Percentiles rank a stretch among this genome's conserved stretches.
Evolutionary conservation across 2,797 vertebrate species (phyloP).

Genomic region (Setipinna tenuifilis): DNA sequence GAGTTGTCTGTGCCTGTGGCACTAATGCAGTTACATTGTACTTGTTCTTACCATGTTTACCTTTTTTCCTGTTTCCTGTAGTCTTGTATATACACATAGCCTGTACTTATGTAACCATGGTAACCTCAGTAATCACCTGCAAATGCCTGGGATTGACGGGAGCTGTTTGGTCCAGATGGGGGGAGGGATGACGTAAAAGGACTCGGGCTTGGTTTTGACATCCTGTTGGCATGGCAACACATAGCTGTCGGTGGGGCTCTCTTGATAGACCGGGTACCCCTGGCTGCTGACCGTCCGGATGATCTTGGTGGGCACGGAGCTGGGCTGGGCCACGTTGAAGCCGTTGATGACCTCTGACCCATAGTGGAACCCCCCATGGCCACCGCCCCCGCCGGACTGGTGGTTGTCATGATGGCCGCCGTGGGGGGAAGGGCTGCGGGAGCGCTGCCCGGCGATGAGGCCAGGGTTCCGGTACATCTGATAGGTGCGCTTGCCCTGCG

Average conservation of each 20-base stretch:
- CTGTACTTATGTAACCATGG: not conserved
- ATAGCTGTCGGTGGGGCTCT: conserved; percentile 86
- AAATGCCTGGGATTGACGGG: conserved; percentile 81
- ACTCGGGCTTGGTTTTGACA: conserved; percentile 85
- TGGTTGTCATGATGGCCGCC: conserved; percentile 77
- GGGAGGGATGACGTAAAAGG: conserved; percentile 88
- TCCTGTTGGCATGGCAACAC: conserved; percentile 87
- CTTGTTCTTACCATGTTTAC: too few relatives aligned
- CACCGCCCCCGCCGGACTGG: conserved; percentile 1
- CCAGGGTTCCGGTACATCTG: conserved; percentile 86
- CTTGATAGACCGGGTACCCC: conserved; percentile 79
- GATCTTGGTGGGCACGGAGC: conserved; percentile 88
- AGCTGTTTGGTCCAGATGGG: conserved; percentile 91
- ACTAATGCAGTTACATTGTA: too few relatives aligned
- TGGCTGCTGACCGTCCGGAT: conserved; percentile 83
- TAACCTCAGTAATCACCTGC: conserved; percentile 79
- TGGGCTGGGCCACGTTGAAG: conserved; percentile 76
- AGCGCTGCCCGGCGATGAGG: conserved; percentile 80
- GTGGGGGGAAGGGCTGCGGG: conserved; percentile 92
- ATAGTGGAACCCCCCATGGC: conserved; percentile 60
- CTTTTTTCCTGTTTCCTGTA: not conserved
- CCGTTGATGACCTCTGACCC: conserved; percentile 84
- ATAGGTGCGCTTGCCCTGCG: conserved; percentile 94
- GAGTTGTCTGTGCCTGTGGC: too few relatives aligned
- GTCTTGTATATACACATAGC: too few relatives aligned